Conservation (phyloP, 2,888 invertebrate species). For the Dyspetes luteomarginatus region DNA sequence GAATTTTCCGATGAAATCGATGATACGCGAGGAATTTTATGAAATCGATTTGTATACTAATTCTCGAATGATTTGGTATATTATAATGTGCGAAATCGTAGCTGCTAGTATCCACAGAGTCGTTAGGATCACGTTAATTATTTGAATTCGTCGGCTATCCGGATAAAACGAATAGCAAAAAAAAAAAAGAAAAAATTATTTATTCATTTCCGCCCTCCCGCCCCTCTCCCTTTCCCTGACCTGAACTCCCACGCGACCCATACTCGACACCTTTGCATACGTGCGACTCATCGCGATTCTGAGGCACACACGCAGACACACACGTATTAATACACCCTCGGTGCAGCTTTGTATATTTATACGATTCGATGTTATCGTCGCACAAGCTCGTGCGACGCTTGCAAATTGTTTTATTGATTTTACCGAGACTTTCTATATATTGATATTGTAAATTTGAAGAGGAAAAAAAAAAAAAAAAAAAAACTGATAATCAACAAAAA, state of each 20-base stretch:
- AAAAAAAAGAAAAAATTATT: constrained; percentile 60
- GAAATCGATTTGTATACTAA: constrained; percentile 24
- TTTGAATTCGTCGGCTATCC: constrained; percentile 52
- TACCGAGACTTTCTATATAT: constrained; percentile 48
- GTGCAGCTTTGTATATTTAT: constrained; percentile 78
- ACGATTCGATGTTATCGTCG: constrained; percentile 73
- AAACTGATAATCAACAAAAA: constrained; percentile 22
- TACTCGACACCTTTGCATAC: not conserved
- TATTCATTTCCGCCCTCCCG: constrained; percentile 58
- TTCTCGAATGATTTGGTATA: constrained; percentile 33
- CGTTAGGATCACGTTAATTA: constrained; percentile 56
- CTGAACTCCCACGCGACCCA: constrained; percentile 1
- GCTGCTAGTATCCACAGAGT: constrained; percentile 10
- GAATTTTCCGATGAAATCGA: constrained; percentile 39
- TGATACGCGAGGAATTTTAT: constrained; percentile 19
- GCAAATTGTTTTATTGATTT: constrained; percentile 54
- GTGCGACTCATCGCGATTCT: not conserved
- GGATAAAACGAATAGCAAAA: constrained; percentile 44
- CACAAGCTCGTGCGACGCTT: constrained; percentile 6
- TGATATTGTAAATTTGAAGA: constrained; percentile 43
- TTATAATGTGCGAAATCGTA: constrained; percentile 49
- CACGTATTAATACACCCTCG: constrained; percentile 56
- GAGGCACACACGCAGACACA: no score
- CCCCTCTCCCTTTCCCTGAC: not conserved
- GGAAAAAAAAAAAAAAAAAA: constrained; percentile 40